Evolutionary conservation across 2,888 invertebrate genomes (phyloP).

Genomic region (Linnaemya vulpina): DNA sequence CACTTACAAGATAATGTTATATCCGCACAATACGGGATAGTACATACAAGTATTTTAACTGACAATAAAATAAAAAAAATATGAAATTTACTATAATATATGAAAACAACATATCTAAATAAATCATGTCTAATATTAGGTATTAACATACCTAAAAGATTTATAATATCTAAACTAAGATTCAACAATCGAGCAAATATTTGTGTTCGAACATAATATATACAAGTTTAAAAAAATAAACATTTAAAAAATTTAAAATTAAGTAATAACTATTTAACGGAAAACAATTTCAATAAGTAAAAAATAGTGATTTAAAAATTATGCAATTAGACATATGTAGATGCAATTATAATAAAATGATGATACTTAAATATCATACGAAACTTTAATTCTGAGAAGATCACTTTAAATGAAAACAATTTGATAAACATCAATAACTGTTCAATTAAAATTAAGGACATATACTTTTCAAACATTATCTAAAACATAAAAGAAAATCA

Average conservation of each 20-base stretch:
- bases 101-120: not conserved
- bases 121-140: no score
- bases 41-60: no score
- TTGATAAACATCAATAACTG: slow-evolving; percentile 26
- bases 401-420: slow-evolving; percentile 4
- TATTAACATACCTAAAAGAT: no score
- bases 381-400: slow-evolving; percentile 5
- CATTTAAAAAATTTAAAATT: not conserved
- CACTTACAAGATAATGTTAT: not conserved
- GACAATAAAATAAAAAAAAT: not conserved
- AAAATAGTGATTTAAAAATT: no score
- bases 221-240: slow-evolving; percentile 22
- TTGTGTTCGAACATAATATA: not conserved
- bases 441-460: slow-evolving; percentile 19
- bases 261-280: slow-evolving; percentile 3
- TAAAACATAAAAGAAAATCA: slow-evolving; percentile 21
- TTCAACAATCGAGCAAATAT: not conserved
- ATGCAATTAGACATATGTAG: not conserved
- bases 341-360: slow-evolving; percentile 10
- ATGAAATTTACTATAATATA: not conserved
- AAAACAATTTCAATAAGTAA: slow-evolving; percentile 27
- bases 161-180: not conserved
- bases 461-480: slow-evolving; percentile 14
- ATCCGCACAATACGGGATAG: not conserved
- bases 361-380: not conserved